Base-by-base conservation (phyloP, 2,797 vertebrate species). In the Esox masquinongy region DNA sequence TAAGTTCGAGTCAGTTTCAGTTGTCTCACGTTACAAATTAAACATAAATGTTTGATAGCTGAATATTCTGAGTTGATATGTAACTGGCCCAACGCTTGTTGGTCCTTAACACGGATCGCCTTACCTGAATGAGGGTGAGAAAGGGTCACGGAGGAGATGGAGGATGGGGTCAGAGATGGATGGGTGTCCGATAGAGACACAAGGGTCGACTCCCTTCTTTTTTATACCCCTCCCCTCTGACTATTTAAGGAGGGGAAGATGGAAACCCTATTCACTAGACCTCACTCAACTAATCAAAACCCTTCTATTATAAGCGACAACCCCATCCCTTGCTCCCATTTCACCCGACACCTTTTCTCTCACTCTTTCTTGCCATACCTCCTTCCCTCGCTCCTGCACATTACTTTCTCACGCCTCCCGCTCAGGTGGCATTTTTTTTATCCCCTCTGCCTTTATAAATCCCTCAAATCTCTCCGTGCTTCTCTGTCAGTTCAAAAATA, bases 241-340 rank as follows among this genome's bases (percentile, higher is more conserved):
- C 85, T 89, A 86, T 89, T 90, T 86, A 83, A 74, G 80, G 82
- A 82, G 76, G 69, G 81, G 49, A 50, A 16, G 82, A 79, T 72
- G 56, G 83, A 24, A 56, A 47, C 72, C 39, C 1, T 82, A 76
- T 80, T 88, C 85, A 72, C 70, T 72, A 51, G 56, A 49, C 80
- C 50, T 31, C 63, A 43, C 79, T 77, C 77, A 17, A 63, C 76
- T 82, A 88, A 88, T 89, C 86, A 88, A 85, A 87, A 1, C 81
- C 75, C 80, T 77, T 77, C 88, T 88, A 88, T 87, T 88, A 89
- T 88, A 88, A 80, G 83, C 72, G 11, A 14, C 74, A 14, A 14
- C 64, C 75, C 77, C 39, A 68, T 79, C 70, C 70, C 67, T 70
- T 66, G 51, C 76, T 75, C 70, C 85, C 72, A 26, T 68, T 74